Base-by-base conservation (phyloP, 2,888 invertebrate species). In the Drosophila barbarae region DNA sequence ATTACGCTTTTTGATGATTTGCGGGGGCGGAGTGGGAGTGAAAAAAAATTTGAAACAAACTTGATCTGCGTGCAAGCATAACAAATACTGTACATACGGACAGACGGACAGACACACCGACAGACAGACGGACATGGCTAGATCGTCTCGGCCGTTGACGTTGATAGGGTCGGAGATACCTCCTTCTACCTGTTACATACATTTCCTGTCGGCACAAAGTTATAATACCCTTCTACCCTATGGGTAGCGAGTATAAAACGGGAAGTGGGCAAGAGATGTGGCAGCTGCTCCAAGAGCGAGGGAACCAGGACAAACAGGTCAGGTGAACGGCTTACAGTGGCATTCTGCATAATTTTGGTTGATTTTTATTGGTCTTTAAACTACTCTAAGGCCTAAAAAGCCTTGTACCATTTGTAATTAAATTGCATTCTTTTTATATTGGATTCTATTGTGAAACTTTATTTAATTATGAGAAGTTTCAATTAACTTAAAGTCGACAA, bases 261-360 rank as follows among this genome's bases (percentile, higher is more conserved):
- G 23, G 42, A 21, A 35, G 34, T 18, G 15, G 32, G 13, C 10
- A n/a, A 15, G 18, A 30, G 42, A 26, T 30, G 63, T 18, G 49
- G 42, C 57, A 67, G 57, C 47, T 67, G 68, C 68, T 67, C 28
- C 41, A 47, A 36, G 39, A 44, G 49, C 55, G 51, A 44, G 54
- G 44, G 49, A n/a, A 23, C 23, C 21, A 47, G 56, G 42, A 60
- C 58, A 67, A 59, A 49, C 67, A 57, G 57, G 69, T 41, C 58
- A 53, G 58, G 47, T 49, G 46, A 35, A 68, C 21, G 41, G 66
- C 36, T 32, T n/a, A 68, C 67, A 58, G 69, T 68, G 67, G 30
- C 13, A 47, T 18, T 12, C 30, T 8, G 23, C 2, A 5, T 13
- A 8, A 32, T 15, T 18, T 18, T 18, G 23, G 23, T 23, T 23